Evolutionary conservation across 2,797 vertebrate species (phyloP), one percentile per base, ranked within the genome.

Genomic region (Mionectes olivaceus): DNA sequence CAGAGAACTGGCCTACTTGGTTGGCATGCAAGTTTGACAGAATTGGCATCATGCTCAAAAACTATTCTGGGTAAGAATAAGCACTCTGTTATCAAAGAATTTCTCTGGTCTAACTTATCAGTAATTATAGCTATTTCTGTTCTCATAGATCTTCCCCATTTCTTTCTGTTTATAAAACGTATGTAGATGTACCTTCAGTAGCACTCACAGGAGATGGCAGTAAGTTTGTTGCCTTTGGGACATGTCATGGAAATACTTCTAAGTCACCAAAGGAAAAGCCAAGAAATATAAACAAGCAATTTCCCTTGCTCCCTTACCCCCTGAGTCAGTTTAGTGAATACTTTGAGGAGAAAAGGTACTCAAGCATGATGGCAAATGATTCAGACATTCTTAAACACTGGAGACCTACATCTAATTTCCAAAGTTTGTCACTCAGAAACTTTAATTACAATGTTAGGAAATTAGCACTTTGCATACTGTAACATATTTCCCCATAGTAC

Each of bases 381-480:
- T 96, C 87, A 96, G 95, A 95, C 87, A 78, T 89, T 94, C 75
- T 83, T 94, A 96, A 94, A 92, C 95, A 92, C 95, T 94, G 87
- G 95, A 96, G 93, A 93, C 49, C 87, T 92, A n/a, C 68, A 92
- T 89, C 75, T 95, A 92, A 96, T 94, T 96, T 96, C 91, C 60
- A 91, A 96, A 96, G 91, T 96, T 96, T 96, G 93, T 94, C 95
- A 95, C 91, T 93, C 82, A 96, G 95, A 94, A 94, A 96, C 82
- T 95, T 96, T 96, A 96, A 96, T 96, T 96, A 94, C 96, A 94
- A 95, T 94, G 82, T 91, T 96, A 94, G 89, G 85, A 94, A 95
- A 96, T 94, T 94, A 96, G 96, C 87, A 83, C 79, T 96, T 93
- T 91, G 73, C 87, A 83, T 89, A 94, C 82, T 86, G 75, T 94